Evolutionary conservation across 2,113 vertebrate genomes (phyloP).

Genomic region (Nannospalax galili): DNA sequence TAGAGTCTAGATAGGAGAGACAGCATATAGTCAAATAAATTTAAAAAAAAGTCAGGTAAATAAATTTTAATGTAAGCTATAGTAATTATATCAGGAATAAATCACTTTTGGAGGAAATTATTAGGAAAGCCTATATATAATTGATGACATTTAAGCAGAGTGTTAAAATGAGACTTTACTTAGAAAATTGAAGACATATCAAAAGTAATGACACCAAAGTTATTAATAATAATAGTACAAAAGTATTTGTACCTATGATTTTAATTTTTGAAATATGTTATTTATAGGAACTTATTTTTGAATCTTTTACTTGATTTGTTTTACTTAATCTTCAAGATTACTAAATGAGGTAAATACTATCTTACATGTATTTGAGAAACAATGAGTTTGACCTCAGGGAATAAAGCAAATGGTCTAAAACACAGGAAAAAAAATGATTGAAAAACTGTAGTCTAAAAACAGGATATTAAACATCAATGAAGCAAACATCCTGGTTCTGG

Average conservation of each 20-base stretch:
- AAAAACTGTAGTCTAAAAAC: not conserved
- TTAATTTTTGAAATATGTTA: not conserved
- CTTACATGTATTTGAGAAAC: not conserved
- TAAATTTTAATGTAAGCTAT: not conserved
- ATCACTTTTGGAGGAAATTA: not conserved
- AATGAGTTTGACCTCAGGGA: not conserved
- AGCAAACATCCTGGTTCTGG: not conserved
- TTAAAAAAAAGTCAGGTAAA: conserved; percentile 5
- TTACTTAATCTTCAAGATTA: conserved; percentile 15
- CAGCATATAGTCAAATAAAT: not conserved
- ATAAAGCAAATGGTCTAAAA: not conserved
- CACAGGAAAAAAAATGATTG: not conserved
- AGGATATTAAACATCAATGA: not conserved
- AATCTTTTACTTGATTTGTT: not conserved
- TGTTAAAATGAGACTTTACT: conserved; percentile 18
- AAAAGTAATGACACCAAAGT: not conserved
- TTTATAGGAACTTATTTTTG: not conserved
- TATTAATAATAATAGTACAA: not conserved
- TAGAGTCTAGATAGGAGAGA: not conserved
- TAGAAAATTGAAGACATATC: not conserved
- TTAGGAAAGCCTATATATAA: not conserved
- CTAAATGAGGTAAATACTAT: not conserved
- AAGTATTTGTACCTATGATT: not conserved
- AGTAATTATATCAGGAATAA: not conserved
- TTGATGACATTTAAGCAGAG: not conserved